Conservation (phyloP, 37 sponge, comb jelly and placozoan genomes). For the Corticium candelabrum region DNA sequence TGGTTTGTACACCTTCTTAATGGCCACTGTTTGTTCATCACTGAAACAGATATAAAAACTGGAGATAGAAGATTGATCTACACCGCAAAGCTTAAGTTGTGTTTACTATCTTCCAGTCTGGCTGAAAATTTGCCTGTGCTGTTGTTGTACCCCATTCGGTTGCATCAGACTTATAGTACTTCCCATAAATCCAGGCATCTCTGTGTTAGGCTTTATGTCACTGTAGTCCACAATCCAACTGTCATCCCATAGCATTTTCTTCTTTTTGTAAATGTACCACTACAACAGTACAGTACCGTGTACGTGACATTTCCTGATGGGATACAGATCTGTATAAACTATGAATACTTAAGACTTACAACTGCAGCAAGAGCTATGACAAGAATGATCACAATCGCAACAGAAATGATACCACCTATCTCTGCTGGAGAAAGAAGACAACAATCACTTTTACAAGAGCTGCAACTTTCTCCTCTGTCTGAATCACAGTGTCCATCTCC, state of each 20-base stretch:
- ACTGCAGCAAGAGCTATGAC: too few species aligned
- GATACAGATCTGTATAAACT: too few species aligned
- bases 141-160: too few species aligned
- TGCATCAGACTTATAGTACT: background rate
- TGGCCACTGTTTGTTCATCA: slow-evolving; percentile 64
- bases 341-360: too few species aligned
- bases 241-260: slow-evolving; percentile 46
- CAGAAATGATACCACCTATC: background rate
- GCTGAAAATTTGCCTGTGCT: slow-evolving; percentile 25
- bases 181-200: background rate
- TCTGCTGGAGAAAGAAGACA: slow-evolving; percentile 18
- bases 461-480: slow-evolving; percentile 33
- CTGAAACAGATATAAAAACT: slow-evolving; percentile 26
- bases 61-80: too few species aligned
- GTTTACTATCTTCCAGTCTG: slow-evolving; percentile 31
- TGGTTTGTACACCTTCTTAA: slow-evolving; percentile 43
- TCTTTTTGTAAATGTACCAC: slow-evolving; percentile 46
- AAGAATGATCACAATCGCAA: too few species aligned
- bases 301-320: background rate
- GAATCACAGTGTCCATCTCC: slow-evolving; percentile 42
- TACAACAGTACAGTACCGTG: background rate
- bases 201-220: background rate
- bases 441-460: slow-evolving; percentile 46
- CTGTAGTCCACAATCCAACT: background rate
- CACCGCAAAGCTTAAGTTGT: too few species aligned